Evolutionary conservation across 2,888 invertebrate genomes (phyloP), one percentile per base, ranked within the genome.

Genomic region (Euzophera pinguis): DNA sequence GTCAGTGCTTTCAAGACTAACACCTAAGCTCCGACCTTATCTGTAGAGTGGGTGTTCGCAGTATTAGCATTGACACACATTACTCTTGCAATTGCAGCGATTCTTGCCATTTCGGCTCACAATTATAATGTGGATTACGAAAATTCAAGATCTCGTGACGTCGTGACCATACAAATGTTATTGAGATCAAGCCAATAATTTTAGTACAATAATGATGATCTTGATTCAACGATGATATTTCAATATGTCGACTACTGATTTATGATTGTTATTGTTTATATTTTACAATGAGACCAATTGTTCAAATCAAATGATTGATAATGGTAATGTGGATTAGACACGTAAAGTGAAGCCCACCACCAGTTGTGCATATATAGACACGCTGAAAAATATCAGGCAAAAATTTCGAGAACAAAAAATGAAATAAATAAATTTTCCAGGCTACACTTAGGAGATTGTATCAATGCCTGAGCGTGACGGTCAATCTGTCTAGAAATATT

Each of bases 61-160:
- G 54, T 43, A 78, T 81, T 82, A 86, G 75, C 87, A 87, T 84
- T 87, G 87, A 87, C 87, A 84, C 64, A 85, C 80, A 84, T 84
- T 64, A 67, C 61, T 65, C 64, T 67, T 63, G 69, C 72, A 75
- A 76, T 73, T 73, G 69, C 75, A 74, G 60, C 63, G 68, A 77
- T 78, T 79, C 74, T 73, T 66, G 69, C 65, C 66, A 71, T 69
- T 78, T 73, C 63, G 63, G 61, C 69, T 72, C 53, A 55, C 63
- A 75, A 75, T 74, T 68, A 72, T 67, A 72, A 78, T 73, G 67
- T 64, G 60, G 60, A 66, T 75, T 77, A 64, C 72, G 65, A 70
- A 63, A 66, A 54, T 53, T 58, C 51, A 52, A 49, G 58, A 61
- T 62, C 56, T 53, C 57, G 56, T 56, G 56, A 59, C 52, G 22